Evolutionary conservation across 2,888 invertebrate species (phyloP), one percentile per base, ranked within the genome.

Genomic region (Catocala sponsa): DNA sequence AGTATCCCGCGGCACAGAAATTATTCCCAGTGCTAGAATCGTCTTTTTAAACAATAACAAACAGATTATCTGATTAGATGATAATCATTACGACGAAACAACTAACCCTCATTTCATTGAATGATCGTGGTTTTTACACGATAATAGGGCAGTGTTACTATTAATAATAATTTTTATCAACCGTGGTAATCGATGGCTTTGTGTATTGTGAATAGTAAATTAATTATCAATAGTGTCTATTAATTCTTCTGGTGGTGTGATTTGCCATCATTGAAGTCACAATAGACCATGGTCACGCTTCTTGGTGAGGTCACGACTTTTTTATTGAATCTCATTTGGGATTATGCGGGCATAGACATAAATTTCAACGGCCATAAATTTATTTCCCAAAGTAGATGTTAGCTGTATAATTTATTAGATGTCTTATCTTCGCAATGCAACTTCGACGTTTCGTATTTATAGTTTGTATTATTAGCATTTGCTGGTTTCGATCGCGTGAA

Each of bases 301-400:
- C 60, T 41, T 63, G 69, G 78, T 67, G 84, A 83, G 89, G 89
- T 89, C 88, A 84, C 78, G 84, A 80, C 82, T 88, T 91, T 89
- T 92, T 91, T 90, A 91, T 91, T 91, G 85, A 84, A 86, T 86
- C 80, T 82, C 74, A 87, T 89, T 85, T 76, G 70, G 75, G 70
- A 82, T 82, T 85, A 92, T 92, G 91, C 92, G 92, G 92, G 92
- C 71, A 59, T 60, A 61, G 70, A 74, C 59, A 60, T 68, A 64
- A 70, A 77, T 77, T 62, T 46, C 55, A 9, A 55, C 44, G 49
- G 71, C 67, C 55, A 71, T 68, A 76, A 77, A 9, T 72, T 74
- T 68, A 60, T 64, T 59, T 58, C 51, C 48, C 42, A 41, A 66
- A 67, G 54, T 44, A 46, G 44, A 9, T 25, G 51, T 63, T 64